These are phyloP conservation scores for Hirundichthys speculiger DNA, from an alignment of 2,113 vertebrate genomes.

Conservation along the genomic window DNA sequence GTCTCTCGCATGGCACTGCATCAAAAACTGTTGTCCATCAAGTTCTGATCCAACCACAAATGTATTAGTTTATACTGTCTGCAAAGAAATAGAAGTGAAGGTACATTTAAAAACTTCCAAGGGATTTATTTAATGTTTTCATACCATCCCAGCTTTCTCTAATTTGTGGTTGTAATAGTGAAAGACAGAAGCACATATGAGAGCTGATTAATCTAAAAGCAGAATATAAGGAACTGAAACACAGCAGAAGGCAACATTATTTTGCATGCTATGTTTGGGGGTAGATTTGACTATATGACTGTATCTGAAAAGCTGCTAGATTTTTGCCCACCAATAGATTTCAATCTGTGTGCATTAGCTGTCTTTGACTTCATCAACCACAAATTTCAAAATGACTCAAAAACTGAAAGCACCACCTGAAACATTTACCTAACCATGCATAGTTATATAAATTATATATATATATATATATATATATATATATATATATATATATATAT, in stretches of 20 bases:
- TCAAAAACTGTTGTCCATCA: too few species aligned
- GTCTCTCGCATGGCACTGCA: too few species aligned
- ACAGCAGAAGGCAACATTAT: background rate
- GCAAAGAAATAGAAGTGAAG: too few species aligned
- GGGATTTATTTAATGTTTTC: too few species aligned
- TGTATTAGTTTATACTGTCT: too few species aligned
- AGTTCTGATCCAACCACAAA: too few species aligned
- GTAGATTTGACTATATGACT: too few species aligned
- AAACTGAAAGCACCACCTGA: constrained; percentile 5
- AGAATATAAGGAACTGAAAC: constrained; percentile 38
- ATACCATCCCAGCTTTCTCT: too few species aligned
- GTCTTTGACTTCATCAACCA: background rate
- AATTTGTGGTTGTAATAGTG: too few species aligned
- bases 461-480: background rate
- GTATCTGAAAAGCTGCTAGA: constrained; percentile 6
- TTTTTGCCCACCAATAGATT: constrained; percentile 13
- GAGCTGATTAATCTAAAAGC: constrained; percentile 17
- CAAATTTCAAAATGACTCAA: constrained; percentile 11
- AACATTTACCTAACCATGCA: background rate
- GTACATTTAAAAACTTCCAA: too few species aligned
- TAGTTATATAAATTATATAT: background rate
- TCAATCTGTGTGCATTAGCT: background rate
- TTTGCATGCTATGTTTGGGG: background rate
- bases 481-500: background rate
- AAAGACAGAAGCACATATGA: constrained; percentile 8